Evolutionary conservation across 2,113 vertebrate genomes (phyloP).

Genomic region (Tachysurus fulvidraco): DNA sequence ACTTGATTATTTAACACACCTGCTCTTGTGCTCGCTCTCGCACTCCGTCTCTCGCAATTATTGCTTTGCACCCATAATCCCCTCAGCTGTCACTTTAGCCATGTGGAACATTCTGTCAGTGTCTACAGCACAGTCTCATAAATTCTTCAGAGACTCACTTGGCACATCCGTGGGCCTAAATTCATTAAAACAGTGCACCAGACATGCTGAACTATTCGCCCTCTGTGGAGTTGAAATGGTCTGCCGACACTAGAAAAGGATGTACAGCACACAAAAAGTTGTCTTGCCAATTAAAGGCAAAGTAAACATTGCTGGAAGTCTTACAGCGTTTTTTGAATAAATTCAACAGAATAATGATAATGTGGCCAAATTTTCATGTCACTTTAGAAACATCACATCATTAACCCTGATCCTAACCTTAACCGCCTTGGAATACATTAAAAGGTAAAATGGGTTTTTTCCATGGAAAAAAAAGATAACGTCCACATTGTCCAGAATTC

Average conservation of each 20-base stretch:
- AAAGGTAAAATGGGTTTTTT: not conserved
- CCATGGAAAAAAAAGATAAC: not conserved
- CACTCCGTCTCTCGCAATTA: not conserved
- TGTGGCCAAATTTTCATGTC: not conserved
- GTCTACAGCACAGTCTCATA: not conserved
- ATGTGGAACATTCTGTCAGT: not conserved
- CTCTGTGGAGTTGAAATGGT: not conserved
- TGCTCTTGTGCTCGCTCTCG: not conserved
- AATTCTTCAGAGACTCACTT: conserved; percentile 1
- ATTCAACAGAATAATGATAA: not conserved
- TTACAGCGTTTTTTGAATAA: not conserved
- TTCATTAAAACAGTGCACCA: conserved; percentile 4
- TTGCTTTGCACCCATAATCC: conserved; percentile 8
- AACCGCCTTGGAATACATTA: not conserved
- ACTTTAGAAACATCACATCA: not conserved
- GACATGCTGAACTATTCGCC: conserved; percentile 15
- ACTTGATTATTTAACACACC: conserved; percentile 24
- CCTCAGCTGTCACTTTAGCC: conserved; percentile 17
- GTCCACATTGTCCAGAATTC: not conserved
- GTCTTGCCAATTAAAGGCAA: not conserved
- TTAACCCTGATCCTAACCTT: not conserved
- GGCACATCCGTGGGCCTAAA: not conserved
- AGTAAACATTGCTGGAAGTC: not conserved
- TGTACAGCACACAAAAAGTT: not conserved
- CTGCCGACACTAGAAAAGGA: not conserved